phyloP scores from a whole-genome alignment of 2,797 vertebrate genomes.

The Catostomus latipinnis region DNA sequence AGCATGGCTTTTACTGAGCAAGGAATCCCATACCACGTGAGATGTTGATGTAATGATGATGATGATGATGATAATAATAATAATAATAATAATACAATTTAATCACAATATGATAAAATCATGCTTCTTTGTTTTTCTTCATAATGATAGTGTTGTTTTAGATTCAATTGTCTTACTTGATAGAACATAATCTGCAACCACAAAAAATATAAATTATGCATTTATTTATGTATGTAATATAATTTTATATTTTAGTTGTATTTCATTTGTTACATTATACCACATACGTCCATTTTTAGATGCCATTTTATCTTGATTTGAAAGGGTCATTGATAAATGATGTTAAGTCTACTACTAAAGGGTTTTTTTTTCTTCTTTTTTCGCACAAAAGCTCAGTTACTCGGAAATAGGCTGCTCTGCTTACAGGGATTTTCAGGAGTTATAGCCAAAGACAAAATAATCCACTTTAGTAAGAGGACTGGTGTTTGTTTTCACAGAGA shows the following conservation, averaged over 20 bases:
- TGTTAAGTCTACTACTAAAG: background rate
- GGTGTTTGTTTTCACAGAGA: slow-evolving; percentile 64
- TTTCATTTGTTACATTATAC: background rate
- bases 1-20: slow-evolving; percentile 22
- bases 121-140: background rate
- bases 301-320: background rate
- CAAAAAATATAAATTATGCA: background rate
- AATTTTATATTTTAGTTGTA: background rate
- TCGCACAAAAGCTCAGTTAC: slow-evolving; percentile 5
- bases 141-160: background rate
- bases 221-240: background rate
- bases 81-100: background rate
- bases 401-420: slow-evolving; percentile 28
- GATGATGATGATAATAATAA: too few relatives aligned
- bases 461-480: slow-evolving; percentile 69
- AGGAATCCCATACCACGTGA: background rate
- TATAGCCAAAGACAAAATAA: slow-evolving; percentile 74
- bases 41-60: too few relatives aligned
- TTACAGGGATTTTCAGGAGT: slow-evolving; percentile 18
- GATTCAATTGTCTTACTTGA: background rate
- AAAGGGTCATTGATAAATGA: background rate
- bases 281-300: background rate
- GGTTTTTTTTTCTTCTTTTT: background rate
- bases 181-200: background rate
- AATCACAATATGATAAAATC: background rate